Base-by-base conservation (phyloP, 2,888 invertebrate species). In the Orthosia cruda region DNA sequence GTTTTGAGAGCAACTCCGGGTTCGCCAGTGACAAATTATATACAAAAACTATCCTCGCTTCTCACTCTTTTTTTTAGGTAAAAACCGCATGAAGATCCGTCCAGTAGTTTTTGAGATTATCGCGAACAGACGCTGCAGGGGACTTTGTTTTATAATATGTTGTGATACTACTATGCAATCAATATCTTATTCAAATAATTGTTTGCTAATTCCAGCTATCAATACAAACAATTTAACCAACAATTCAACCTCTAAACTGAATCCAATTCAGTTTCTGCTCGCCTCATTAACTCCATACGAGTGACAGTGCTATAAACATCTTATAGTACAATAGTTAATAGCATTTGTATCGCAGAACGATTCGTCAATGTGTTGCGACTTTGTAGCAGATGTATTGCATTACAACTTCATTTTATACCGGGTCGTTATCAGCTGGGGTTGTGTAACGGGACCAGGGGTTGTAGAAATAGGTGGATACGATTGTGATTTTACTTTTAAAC, bases 321-420 rank as follows among this genome's bases (percentile, higher is more conserved):
- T 90, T 89, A 92, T 92, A 92, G 89, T 91, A 91, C 93, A 91
- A 93, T 94, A 93, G 91, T 92, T 93, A 93, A 94, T 93, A 89
- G 92, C 91, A 88, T 91, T 93, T 90, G 92, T 86, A 85, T 89
- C 62, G 85, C 84, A 65, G 65, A 52, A 93, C 93, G 92, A 95
- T 96, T 93, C 91, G 95, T 95, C 95, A 95, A 90, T 90, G 92
- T 95, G 95, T 94, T 94, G 93, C 91, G 77, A 91, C 91, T 91
- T 91, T 92, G 93, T 92, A 94, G 92, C 96, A 96, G 96, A 96
- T 96, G 96, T 96, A 96, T 94, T 93, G 92, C 92, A 94, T 96
- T 96, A 95, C 95, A 92, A 94, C 92, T 95, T 95, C 93, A 95
- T 96, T 95, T 93, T 95, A 92, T 92, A 94, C 78, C 88, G 92